phyloP scores from a whole-genome alignment of 2,797 vertebrate genomes.

The Paramormyrops hopkinsi region DNA sequence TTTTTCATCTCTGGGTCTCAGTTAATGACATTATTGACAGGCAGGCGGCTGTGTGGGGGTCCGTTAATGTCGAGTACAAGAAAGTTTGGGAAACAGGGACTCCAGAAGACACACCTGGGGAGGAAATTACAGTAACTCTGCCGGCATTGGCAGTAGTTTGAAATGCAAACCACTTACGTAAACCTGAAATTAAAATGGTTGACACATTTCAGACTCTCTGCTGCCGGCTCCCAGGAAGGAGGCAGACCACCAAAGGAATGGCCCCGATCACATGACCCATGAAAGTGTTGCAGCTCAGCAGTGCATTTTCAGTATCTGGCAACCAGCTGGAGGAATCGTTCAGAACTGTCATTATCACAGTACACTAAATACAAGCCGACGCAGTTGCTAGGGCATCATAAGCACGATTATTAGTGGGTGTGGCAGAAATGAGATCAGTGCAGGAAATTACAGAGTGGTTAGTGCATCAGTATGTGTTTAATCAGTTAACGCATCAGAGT shows the following conservation, averaged over 20 bases:
- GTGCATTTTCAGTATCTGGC: background rate
- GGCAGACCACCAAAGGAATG: background rate
- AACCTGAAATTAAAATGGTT: background rate
- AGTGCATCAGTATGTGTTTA: background rate
- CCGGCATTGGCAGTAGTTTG: background rate
- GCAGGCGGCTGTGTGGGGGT: background rate
- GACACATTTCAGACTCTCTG: background rate
- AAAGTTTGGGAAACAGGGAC: background rate
- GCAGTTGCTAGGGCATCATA: background rate
- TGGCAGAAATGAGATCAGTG: background rate
- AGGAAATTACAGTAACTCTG: background rate
- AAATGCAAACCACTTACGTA: background rate
- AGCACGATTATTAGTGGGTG: background rate
- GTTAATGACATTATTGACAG: constrained; percentile 1
- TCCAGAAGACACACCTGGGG: background rate
- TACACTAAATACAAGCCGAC: background rate
- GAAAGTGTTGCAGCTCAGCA: background rate
- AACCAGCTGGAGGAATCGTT: background rate
- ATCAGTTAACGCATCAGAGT: background rate
- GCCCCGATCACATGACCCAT: background rate
- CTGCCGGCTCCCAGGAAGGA: background rate
- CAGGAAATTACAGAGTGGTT: background rate
- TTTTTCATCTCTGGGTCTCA: background rate
- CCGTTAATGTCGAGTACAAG: background rate
- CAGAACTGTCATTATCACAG: background rate